A percentile compares a stretch with the other conserved stretches of the same genome.
Conservation (phyloP, 2,888 invertebrate species). For the Plebejus argus region DNA sequence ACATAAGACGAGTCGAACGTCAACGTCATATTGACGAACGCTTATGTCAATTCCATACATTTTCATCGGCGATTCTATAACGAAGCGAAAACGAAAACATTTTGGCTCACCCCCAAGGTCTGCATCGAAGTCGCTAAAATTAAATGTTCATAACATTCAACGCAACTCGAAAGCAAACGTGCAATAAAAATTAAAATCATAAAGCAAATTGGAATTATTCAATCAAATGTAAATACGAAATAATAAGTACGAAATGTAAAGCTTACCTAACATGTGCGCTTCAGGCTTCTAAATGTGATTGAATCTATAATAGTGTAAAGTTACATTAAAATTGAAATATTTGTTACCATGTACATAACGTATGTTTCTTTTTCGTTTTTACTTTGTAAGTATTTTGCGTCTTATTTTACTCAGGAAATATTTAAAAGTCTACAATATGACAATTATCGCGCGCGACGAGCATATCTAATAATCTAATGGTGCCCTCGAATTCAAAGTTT, state of each 20-base stretch:
- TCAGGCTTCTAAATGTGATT: background rate
- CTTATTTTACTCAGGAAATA: background rate
- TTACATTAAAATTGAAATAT: background rate
- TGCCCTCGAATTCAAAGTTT: background rate
- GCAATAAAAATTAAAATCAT: conserved; percentile 16
- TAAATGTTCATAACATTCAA: background rate
- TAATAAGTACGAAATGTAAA: no score
- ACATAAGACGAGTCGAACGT: no score
- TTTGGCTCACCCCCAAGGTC: no score
- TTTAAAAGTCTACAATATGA: background rate
- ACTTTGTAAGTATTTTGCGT: conserved; percentile 17
- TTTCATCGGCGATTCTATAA: no score
- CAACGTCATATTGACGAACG: no score
- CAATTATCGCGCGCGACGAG: background rate
- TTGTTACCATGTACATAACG: background rate
- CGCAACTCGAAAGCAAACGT: background rate
- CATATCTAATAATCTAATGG: background rate
- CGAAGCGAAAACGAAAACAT: no score
- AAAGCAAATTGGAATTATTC: conserved; percentile 9
- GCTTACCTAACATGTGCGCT: background rate
- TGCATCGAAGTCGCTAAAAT: background rate
- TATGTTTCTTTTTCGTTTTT: background rate
- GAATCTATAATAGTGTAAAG: background rate
- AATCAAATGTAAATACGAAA: conserved; percentile 1
- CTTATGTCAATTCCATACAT: no score